Evolutionary conservation across 2,797 vertebrate genomes (phyloP).

Genomic region (Bradypodion pumilum): DNA sequence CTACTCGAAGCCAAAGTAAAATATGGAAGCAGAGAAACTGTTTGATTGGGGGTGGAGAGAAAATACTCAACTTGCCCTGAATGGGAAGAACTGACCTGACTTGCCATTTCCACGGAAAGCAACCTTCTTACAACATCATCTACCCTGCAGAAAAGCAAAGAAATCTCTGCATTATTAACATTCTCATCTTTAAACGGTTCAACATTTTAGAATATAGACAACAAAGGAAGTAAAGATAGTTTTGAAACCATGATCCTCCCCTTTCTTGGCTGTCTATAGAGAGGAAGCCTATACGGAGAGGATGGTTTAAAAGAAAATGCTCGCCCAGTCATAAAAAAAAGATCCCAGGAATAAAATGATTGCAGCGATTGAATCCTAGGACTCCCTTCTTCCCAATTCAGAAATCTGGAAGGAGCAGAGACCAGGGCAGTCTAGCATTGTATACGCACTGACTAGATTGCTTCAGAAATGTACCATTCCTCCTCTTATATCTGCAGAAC

Average conservation of each 20-base stretch:
- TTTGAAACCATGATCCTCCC: too few species aligned
- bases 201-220: not conserved
- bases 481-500: conserved; percentile 14
- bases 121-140: conserved; percentile 88
- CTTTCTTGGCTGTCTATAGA: not conserved
- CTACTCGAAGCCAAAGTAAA: not conserved
- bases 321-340: too few species aligned
- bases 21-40: not conserved
- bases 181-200: not conserved
- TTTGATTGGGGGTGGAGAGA: not conserved
- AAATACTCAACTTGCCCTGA: accelerated
- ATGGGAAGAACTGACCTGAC: conserved; percentile 79
- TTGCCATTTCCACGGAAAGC: conserved; percentile 90
- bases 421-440: not conserved
- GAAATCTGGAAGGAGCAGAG: not conserved
- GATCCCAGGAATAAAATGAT: not conserved
- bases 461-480: not conserved
- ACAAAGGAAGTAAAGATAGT: not conserved
- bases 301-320: not conserved
- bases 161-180: not conserved
- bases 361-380: not conserved
- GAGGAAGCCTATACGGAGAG: not conserved
- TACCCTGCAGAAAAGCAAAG: conserved; percentile 74
- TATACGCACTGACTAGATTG: not conserved
- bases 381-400: not conserved